Evolutionary conservation across 2,888 invertebrate genomes (phyloP).

Genomic region (Acleris emargana): DNA sequence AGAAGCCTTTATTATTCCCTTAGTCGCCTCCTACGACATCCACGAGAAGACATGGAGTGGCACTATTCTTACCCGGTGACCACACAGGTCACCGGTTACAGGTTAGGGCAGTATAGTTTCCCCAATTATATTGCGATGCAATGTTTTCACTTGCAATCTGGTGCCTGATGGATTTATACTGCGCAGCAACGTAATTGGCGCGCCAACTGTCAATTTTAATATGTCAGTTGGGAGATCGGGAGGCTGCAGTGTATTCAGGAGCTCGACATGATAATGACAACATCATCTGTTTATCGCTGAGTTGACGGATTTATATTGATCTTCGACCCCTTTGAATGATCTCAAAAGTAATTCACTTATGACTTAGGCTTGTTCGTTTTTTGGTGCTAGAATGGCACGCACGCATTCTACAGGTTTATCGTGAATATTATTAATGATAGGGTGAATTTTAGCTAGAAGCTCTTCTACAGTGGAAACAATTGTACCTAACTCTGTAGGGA

Average conservation of each 20-base stretch:
- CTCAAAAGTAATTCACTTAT: not conserved
- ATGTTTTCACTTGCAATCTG: no score
- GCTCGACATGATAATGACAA: not conserved
- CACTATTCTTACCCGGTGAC: no score
- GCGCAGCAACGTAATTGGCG: no score
- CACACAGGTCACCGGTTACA: no score
- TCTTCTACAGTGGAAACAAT: conserved; percentile 2
- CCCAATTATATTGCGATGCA: no score
- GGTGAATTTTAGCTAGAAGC: conserved; percentile 26
- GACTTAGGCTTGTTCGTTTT: not conserved
- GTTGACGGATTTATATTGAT: not conserved
- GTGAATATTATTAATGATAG: conserved; percentile 25
- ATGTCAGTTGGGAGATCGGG: conserved; percentile 41
- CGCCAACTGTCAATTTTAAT: conserved; percentile 5
- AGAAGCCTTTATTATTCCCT: no score
- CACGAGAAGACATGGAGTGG: no score
- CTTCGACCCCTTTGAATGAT: not conserved
- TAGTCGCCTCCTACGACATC: no score
- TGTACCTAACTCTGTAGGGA: not conserved
- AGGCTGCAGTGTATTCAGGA: conserved; percentile 25
- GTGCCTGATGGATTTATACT: no score
- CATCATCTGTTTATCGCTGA: not conserved
- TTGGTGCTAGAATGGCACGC: conserved; percentile 9
- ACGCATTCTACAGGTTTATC: conserved; percentile 8
- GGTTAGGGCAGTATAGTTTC: no score